Evolutionary conservation across 2,888 invertebrate genomes (phyloP), one percentile per base, ranked within the genome.

Genomic region (Hirudinaria manillensis): DNA sequence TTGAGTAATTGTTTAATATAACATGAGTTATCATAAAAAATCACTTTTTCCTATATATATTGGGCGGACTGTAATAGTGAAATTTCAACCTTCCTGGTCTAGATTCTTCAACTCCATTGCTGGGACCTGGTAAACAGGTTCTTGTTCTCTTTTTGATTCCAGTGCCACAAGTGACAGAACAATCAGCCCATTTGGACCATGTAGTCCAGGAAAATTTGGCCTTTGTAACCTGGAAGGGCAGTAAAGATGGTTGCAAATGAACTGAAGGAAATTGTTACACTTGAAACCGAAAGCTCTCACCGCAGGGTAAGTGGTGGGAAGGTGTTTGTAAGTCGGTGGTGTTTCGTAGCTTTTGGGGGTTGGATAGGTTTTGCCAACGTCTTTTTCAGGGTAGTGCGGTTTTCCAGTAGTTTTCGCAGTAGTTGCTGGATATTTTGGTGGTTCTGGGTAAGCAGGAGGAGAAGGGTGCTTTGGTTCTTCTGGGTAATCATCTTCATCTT

Each of bases 91-190:
- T 72, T 72, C 34, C 29, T 6, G 72, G 38, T 21, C 32, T 72
- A 29, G 24, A 13, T 10, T 72, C 72, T 55, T 45, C 51, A 27
- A 19, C 3, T 1, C 16, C 24, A 24, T 72, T 72, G 27, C 55
- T 53, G 32, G 51, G 16, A 53, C 72, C 72, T 10, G 84, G 82
- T 16, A 77, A 80, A 56, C 78, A 78, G n/a, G 38, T 34, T 32
- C 78, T 74, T 27, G 51, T 45, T 27, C 78, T 75, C 19, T 53
- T 36, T 56, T 70, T 45, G 19, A 66, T 74, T 10, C 76, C 77
- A 0, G 36, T 55, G 6, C 78, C 80, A 67, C 80, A 80, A n/a
- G 78, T 75, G n/a, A 72, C 75, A 45, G 75, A 53, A 67, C 80
- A 80, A 10, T n/a, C 67, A 16, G 27, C 21, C 78, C 78, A 79